Percentiles rank a stretch among this genome's conserved stretches.
phyloP scores from a whole-genome alignment of 2,888 invertebrate genomes.

The Dasypogon diadema region DNA sequence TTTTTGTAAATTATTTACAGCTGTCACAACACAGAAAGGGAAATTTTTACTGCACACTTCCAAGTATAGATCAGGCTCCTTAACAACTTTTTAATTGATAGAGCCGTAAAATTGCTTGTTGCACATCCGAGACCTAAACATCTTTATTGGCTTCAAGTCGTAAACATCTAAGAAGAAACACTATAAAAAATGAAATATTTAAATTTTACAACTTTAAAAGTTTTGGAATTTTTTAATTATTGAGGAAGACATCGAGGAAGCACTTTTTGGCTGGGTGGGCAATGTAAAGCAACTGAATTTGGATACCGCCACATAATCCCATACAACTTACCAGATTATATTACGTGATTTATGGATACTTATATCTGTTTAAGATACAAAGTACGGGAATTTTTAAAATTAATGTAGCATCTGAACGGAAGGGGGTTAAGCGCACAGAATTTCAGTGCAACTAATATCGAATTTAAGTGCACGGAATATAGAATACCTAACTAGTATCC shows the following conservation, averaged over 20 bases:
- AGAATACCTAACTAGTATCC: too few species aligned
- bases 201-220: neutral
- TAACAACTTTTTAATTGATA: slow-evolving; percentile 8
- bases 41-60: neutral
- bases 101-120: neutral
- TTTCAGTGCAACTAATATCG: too few species aligned
- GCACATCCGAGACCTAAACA: neutral
- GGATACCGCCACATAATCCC: too few species aligned
- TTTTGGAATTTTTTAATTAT: neutral
- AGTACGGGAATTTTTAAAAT: too few species aligned
- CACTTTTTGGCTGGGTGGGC: too few species aligned
- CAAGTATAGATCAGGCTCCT: neutral
- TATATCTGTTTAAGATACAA: too few species aligned
- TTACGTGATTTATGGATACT: too few species aligned
- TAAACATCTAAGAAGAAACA: neutral
- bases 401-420: too few species aligned
- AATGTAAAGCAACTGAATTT: too few species aligned
- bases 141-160: neutral
- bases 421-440: too few species aligned
- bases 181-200: neutral
- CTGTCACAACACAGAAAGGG: slow-evolving; percentile 32
- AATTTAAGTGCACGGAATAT: too few species aligned
- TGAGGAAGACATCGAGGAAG: neutral
- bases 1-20: slow-evolving; percentile 42
- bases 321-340: too few species aligned